phyloP scores from a whole-genome alignment of 92 coral and sea anemone species.

The Hydrozoanthus gracilis region DNA sequence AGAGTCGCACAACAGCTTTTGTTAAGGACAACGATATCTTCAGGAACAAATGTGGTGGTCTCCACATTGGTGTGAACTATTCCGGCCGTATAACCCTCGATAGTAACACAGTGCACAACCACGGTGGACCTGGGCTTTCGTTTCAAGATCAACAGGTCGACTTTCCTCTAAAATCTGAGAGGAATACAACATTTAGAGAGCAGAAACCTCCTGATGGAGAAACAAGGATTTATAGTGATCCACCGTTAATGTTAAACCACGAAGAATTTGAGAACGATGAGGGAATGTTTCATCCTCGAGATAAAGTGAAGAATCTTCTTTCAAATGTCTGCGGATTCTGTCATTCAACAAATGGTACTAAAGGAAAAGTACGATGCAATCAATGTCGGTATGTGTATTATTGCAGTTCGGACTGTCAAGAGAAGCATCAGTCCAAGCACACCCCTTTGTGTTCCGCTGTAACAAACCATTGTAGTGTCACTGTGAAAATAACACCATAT shows the following conservation, averaged over 20 bases:
- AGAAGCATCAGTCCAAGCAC: conserved; percentile 66
- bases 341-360: conserved; percentile 13
- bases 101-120: too few relatives aligned
- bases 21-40: conserved; percentile 62
- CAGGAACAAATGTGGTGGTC: conserved; percentile 82
- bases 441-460: conserved; percentile 54
- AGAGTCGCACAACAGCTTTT: conserved; percentile 46
- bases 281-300: conserved; percentile 58
- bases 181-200: too few relatives aligned
- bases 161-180: neutral
- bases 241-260: conserved; percentile 55
- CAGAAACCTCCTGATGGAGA: neutral
- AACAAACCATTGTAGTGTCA: conserved; percentile 53
- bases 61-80: conserved; percentile 58
- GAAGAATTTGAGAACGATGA: conserved; percentile 53
- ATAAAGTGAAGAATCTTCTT: conserved; percentile 6
- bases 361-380: conserved; percentile 45
- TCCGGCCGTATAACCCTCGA: conserved; percentile 62
- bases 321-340: conserved; percentile 67
- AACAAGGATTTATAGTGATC: conserved; percentile 18
- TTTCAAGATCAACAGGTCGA: neutral
- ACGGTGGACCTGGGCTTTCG: too few relatives aligned
- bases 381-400: conserved; percentile 69
- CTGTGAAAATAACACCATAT: conserved; percentile 43
- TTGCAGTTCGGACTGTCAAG: conserved; percentile 66